Percentiles rank a stretch among this genome's conserved stretches.
These are phyloP conservation scores for Falcunculus frontatus DNA, from an alignment of 2,113 vertebrate species.

Conservation along the genomic window DNA sequence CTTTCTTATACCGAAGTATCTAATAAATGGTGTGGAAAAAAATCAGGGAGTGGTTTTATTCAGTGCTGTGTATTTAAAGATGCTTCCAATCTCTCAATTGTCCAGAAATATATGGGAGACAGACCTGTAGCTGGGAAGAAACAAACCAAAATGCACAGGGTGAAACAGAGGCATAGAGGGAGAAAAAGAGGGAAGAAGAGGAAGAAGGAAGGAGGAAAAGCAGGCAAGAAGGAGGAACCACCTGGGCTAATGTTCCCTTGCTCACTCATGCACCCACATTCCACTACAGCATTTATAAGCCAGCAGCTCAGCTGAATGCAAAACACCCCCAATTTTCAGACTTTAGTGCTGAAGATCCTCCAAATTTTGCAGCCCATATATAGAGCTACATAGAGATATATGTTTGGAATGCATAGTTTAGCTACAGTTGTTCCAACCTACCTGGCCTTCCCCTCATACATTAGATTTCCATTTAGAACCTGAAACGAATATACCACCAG, in stretches of 20 bases:
- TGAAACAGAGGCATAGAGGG: neutral
- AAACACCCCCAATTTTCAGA: neutral
- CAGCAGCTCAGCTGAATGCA: neutral
- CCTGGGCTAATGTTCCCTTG: neutral
- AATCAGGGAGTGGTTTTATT: neutral
- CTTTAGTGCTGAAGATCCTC: neutral
- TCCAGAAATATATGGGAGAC: neutral
- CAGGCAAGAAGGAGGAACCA: neutral
- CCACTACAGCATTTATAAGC: neutral
- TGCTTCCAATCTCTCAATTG: neutral
- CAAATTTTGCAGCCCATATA: neutral
- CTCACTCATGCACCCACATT: neutral
- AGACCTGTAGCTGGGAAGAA: neutral
- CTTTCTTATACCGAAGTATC: constrained; percentile 12
- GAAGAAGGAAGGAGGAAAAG: neutral
- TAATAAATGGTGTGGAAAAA: neutral
- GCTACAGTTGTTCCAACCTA: neutral
- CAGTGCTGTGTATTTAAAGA: neutral
- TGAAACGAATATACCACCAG: neutral
- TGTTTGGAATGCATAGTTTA: neutral
- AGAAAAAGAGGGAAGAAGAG: neutral
- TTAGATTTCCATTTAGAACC: neutral
- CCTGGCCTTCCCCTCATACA: neutral
- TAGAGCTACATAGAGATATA: neutral
- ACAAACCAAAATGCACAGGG: neutral